Evolutionary conservation across 2,113 vertebrate species (phyloP).

Genomic region (Cynocephalus volans): DNA sequence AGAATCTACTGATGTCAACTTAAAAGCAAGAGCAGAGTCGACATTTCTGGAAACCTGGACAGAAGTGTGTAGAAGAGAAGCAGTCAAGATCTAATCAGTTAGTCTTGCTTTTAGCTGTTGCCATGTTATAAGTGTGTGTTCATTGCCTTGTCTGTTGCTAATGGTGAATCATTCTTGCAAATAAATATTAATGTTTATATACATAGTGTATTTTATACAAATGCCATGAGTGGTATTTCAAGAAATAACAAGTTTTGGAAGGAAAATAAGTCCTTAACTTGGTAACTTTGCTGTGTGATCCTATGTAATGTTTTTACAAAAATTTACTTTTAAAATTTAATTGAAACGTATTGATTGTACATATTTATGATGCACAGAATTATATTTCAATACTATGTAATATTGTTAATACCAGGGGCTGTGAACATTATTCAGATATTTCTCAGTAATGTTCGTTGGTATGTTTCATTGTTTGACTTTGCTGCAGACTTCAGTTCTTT

Average conservation of each 20-base stretch:
- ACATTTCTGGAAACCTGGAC: not conserved
- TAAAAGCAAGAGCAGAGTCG: not conserved
- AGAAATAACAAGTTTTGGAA: not conserved
- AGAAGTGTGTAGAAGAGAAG: not conserved
- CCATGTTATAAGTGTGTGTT: not conserved
- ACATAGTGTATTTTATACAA: not conserved
- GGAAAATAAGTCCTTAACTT: not conserved
- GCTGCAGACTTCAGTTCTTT: not conserved
- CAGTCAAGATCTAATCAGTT: not conserved
- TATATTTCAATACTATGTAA: not conserved
- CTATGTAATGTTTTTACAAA: not conserved
- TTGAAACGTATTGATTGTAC: too few species aligned
- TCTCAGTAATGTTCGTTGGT: not conserved
- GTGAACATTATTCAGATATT: not conserved
- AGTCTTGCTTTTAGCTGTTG: not conserved
- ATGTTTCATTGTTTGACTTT: not conserved
- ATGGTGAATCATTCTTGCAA: conserved; percentile 10
- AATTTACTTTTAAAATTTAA: too few species aligned
- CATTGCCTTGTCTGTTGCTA: not conserved
- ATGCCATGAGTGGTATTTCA: not conserved
- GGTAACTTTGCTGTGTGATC: not conserved
- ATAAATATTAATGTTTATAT: not conserved
- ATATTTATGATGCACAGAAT: too few species aligned
- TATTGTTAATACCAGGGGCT: not conserved
- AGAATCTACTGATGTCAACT: not conserved